These are phyloP conservation scores for Phragmatobia fuliginosa DNA, from an alignment of 2,888 invertebrate species.

Conservation along the genomic window DNA sequence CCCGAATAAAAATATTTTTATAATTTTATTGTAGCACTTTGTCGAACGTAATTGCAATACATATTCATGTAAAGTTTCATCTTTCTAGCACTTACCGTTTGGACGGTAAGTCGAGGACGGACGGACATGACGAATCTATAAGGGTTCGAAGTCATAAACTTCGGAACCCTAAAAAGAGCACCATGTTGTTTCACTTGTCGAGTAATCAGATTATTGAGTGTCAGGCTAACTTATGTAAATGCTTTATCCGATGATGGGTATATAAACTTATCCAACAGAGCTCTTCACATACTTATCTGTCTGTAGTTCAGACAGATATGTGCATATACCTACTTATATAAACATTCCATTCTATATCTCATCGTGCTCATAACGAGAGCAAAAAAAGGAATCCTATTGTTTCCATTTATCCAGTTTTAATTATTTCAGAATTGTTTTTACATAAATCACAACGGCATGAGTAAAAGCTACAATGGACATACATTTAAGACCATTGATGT, in stretches of 20 bases:
- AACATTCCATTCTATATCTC: conserved; percentile 28
- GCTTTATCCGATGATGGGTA: conserved; percentile 36
- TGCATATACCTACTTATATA: conserved; percentile 10
- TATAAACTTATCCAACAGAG: conserved; percentile 58
- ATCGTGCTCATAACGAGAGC: neutral
- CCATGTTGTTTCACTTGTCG: neutral
- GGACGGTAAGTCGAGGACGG: too few relatives aligned
- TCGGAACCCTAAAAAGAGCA: too few relatives aligned
- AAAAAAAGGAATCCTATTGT: neutral
- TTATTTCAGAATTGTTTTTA: neutral
- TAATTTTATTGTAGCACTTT: too few relatives aligned
- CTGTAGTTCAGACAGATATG: conserved; percentile 47
- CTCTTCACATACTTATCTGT: conserved; percentile 62
- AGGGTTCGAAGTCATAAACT: too few relatives aligned
- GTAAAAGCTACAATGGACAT: neutral
- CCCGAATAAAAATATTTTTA: too few relatives aligned
- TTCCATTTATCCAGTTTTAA: neutral
- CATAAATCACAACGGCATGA: neutral
- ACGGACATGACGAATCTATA: too few relatives aligned
- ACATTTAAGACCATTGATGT: neutral
- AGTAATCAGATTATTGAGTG: neutral
- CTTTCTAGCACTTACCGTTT: too few relatives aligned
- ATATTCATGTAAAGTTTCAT: too few relatives aligned
- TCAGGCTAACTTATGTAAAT: neutral
- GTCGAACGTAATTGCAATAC: too few relatives aligned